These are phyloP conservation scores for Ectobius pallidus DNA, from an alignment of 2,888 invertebrate species.

Conservation along the genomic window DNA sequence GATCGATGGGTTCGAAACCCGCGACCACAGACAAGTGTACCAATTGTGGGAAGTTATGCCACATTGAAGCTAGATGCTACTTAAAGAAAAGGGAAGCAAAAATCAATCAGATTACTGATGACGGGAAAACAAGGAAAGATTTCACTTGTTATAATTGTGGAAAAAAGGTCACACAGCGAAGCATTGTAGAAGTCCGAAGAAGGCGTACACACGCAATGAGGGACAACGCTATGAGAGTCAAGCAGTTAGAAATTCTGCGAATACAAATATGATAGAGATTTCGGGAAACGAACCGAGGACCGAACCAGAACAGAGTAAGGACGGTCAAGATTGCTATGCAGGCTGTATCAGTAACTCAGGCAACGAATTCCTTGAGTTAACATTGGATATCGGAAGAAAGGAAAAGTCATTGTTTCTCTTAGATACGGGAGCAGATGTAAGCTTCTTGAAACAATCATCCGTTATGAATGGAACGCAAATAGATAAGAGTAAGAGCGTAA, in stretches of 20 bases:
- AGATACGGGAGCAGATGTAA: no score
- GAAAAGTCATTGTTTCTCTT: no score
- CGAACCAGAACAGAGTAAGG: not conserved
- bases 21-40: no score
- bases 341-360: not conserved
- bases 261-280: not conserved
- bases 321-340: not conserved
- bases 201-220: no score
- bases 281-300: not conserved
- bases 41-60: no score
- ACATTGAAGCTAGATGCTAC: no score
- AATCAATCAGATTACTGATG: no score
- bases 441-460: not conserved
- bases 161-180: not conserved
- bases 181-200: not conserved
- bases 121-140: no score
- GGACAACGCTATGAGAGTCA: no score
- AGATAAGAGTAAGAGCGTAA: not conserved
- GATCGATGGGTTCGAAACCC: no score
- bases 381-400: not conserved
- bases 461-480: not conserved
- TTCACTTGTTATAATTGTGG: no score
- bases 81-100: no score
- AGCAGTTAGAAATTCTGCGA: not conserved
- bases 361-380: accelerated